Percentiles rank a stretch among this genome's conserved stretches.
These are phyloP conservation scores for Corydoras sp. DNA, from an alignment of 2,113 vertebrate genomes.

Conservation along the genomic window DNA sequence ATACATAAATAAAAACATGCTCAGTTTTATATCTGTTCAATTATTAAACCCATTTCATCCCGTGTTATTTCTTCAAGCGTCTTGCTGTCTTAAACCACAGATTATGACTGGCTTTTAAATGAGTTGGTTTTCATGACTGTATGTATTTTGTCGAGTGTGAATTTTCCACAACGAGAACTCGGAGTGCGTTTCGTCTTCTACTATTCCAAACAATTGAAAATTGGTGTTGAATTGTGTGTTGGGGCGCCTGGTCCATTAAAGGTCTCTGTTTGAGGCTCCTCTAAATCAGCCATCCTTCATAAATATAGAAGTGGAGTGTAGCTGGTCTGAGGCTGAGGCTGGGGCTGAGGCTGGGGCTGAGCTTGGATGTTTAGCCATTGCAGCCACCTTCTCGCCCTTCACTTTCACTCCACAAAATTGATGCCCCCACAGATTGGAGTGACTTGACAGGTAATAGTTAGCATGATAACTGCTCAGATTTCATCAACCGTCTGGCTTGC, in stretches of 20 bases:
- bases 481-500: slow-evolving; percentile 69
- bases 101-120: not conserved
- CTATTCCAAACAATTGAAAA: slow-evolving; percentile 11
- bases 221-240: slow-evolving; percentile 18
- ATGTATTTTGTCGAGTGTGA: not conserved
- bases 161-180: not conserved
- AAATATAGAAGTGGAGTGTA: slow-evolving; percentile 37
- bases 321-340: slow-evolving; percentile 4
- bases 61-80: not conserved
- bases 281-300: slow-evolving; percentile 27
- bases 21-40: not conserved
- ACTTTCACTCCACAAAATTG: slow-evolving; percentile 76
- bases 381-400: slow-evolving; percentile 84
- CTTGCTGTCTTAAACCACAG: not conserved
- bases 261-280: slow-evolving; percentile 9
- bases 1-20: not conserved
- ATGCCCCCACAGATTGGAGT: slow-evolving; percentile 42
- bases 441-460: slow-evolving; percentile 49
- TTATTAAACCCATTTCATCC: not conserved
- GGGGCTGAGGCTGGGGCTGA: slow-evolving; percentile 51
- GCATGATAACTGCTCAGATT: slow-evolving; percentile 73
- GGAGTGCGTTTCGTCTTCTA: not conserved
- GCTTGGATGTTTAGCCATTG: slow-evolving; percentile 80
- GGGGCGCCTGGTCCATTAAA: slow-evolving; percentile 13
- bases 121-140: not conserved